phyloP scores from a whole-genome alignment of 1,140 invertebrate species.

The Physella acuta region DNA sequence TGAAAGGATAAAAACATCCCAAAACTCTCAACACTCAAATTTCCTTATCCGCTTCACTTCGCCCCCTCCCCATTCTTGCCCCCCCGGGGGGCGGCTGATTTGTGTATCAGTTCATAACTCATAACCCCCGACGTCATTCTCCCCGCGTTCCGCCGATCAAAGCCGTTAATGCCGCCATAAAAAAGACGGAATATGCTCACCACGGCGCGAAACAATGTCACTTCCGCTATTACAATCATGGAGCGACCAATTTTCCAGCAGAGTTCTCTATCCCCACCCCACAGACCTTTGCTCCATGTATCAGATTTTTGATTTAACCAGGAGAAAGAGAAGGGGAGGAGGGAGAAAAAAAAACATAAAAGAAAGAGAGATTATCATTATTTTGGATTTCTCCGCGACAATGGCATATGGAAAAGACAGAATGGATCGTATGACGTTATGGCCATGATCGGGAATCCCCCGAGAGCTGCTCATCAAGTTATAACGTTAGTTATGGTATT shows the following conservation, averaged over 20 bases:
- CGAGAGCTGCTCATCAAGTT: slow-evolving; percentile 1
- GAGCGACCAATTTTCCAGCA: background rate
- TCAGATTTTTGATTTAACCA: too few relatives aligned
- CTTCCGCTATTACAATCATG: slow-evolving; percentile 19
- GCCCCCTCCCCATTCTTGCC: background rate
- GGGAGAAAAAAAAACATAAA: too few relatives aligned
- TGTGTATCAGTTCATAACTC: background rate
- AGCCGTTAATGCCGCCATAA: background rate
- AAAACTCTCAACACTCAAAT: too few relatives aligned
- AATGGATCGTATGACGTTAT: slow-evolving; percentile 6
- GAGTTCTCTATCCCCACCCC: too few relatives aligned
- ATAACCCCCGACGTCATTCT: slow-evolving; percentile 1
- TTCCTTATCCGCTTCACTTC: background rate
- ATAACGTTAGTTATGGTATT: slow-evolving; percentile 11
- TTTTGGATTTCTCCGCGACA: slow-evolving; percentile 8
- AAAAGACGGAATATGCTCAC: slow-evolving; percentile 1
- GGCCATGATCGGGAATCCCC: background rate
- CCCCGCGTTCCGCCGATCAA: slow-evolving; percentile 1
- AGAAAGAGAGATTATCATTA: slow-evolving; percentile 10
- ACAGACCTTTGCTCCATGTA: background rate
- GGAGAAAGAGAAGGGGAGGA: too few relatives aligned
- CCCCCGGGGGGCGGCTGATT: background rate
- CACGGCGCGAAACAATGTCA: slow-evolving; percentile 2
- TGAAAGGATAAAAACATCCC: too few relatives aligned
- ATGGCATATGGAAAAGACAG: background rate